Evolutionary conservation across 23 tunicate genomes (phyloP), one percentile per base, ranked within the genome.

Genomic region (Phallusia fumigata): DNA sequence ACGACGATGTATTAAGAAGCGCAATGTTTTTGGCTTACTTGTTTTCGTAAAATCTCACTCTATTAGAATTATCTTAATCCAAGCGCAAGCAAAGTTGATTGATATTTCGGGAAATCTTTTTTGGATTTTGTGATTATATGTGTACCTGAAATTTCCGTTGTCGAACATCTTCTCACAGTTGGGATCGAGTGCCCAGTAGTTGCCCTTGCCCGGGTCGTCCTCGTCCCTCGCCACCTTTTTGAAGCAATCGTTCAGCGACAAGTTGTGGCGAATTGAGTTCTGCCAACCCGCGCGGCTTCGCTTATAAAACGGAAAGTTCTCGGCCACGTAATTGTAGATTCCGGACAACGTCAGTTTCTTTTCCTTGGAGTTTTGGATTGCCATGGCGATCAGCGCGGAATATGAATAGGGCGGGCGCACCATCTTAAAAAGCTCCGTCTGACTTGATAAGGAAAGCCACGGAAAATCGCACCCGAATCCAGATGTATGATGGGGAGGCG

Each of bases 91-190:
- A 40, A 40, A 10, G 10, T 40, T 40, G 47, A 10, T 40, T 40
- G 47, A 10, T 40, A 40, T 40, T 40, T 40, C 10, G 5, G 47
- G 47, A 40, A 40, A 40, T 3, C 10, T 40, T 3, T 40, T 5
- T 40, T 40, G 10, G 8, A 5, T 3, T 65, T 26, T 65, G 32
- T 74, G 58, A 47, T 21, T 35, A 13, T 28, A n/a, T 73, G 28
- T 73, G 50, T 65, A 95, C 99, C 99, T 87, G 88, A 95, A 95
- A 53, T 95, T 95, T 65, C 99, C 99, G 84, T 95, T 95, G 89
- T 95, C 99, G 74, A 95, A 95, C 99, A 95, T 95, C 75, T 95
- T 95, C 74, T 95, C 99, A 53, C 99, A 95, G 89, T 95, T 95
- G 31, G 95, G 99, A 77, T 95, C 99, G 16, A 95, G 89, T 36